These are phyloP conservation scores for Conus canariensis DNA, from an alignment of 2,888 invertebrate species.

Conservation along the genomic window DNA sequence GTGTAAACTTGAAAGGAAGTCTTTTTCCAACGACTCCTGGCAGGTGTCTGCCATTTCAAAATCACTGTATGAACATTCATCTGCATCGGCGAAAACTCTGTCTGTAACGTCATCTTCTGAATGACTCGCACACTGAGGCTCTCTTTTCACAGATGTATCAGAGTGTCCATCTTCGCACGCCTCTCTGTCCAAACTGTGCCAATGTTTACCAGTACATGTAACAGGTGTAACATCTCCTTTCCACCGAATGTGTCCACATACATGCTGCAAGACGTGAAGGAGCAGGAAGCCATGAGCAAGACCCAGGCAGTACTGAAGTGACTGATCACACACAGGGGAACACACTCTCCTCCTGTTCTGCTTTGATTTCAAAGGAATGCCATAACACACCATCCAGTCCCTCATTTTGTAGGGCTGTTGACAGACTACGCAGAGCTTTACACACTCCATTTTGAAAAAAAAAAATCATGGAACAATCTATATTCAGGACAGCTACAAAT, in stretches of 20 bases:
- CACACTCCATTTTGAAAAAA: background rate
- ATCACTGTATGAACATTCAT: background rate
- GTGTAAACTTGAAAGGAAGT: background rate
- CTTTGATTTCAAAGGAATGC: background rate
- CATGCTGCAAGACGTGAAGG: background rate
- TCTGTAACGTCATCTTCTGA: background rate
- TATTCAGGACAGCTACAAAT: too few relatives aligned
- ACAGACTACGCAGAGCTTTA: background rate
- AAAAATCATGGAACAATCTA: too few relatives aligned
- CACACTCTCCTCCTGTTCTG: background rate
- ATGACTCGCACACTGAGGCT: background rate
- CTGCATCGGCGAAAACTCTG: background rate
- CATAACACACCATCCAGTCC: background rate
- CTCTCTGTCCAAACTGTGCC: background rate
- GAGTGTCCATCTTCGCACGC: background rate
- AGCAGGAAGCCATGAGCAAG: background rate
- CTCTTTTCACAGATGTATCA: background rate
- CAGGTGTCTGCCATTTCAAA: background rate
- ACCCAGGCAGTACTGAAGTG: background rate
- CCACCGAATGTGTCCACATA: too few relatives aligned
- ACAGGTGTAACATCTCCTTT: background rate
- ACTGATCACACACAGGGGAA: background rate
- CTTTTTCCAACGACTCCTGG: background rate
- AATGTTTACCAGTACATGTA: background rate
- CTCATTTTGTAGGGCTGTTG: background rate